Evolutionary conservation across 2,797 vertebrate species (phyloP), one percentile per base, ranked within the genome.

Genomic region (Distichodus sexfasciatus): DNA sequence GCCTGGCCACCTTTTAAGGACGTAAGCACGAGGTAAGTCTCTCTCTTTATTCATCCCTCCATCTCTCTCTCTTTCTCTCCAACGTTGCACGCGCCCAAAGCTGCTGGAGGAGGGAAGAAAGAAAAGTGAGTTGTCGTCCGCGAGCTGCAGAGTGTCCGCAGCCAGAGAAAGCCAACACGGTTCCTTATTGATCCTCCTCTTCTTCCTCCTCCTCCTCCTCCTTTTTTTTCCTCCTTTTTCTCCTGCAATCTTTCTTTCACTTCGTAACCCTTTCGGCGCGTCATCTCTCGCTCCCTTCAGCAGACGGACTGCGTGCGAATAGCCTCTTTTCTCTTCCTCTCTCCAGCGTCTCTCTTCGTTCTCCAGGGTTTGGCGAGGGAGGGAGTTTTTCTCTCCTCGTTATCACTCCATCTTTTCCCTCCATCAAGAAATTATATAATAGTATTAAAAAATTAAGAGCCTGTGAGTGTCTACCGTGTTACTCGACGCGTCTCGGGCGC

Each of bases 1-100:
- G 87, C 87, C 74, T 86, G 87, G 82, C 83, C 85, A 87, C 83
- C 87, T 83, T 80, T 91, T 87, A 90, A 88, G 86, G 89, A 86
- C 81, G 89, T 87, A 83, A 76, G 85, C 85, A 88, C 79, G 90
- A 92, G 91, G 91, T 93, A 93, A 93, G 91, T 72, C 73, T 10
- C 9, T 48, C 53, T 69, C 24, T 60, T 1, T 33, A 12, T 24
- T 3, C 44, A 19, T 66, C 0, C 40, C 14, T 54, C 1, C 50
- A 31, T 50, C 15, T 40, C 6, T 47, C 44, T 65, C 21, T 38
- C 28, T 40, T 29, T 28, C 11, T 35, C 11, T 51, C 19, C n/a
- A n/a, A n/a, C n/a, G n/a, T n/a, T n/a, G n/a, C n/a, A n/a, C n/a
- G n/a, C n/a, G n/a, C n/a, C n/a, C n/a, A n/a, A n/a, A n/a, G n/a